Evolutionary conservation across 2,113 vertebrate genomes (phyloP), one percentile per base, ranked within the genome.

Genomic region (Syngnathoides biaculeatus): DNA sequence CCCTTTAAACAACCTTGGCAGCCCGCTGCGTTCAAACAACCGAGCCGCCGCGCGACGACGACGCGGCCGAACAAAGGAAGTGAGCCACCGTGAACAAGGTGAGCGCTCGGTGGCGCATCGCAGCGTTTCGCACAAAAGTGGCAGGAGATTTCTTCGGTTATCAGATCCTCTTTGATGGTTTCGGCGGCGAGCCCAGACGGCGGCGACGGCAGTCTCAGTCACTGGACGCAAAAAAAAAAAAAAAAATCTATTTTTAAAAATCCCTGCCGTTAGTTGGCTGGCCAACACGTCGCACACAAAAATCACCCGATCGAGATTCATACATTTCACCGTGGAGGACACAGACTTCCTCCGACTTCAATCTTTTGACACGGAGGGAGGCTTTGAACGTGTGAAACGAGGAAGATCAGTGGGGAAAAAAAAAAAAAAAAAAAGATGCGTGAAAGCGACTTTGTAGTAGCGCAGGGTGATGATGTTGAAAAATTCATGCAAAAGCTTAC

Each of bases 131-230:
- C 61, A 79, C 40, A 79, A 79, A 79, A 67, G 71, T 58, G 64
- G 68, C 27, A 8, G 63, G 15, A 27, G 69, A 67, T 61, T 78
- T 72, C 53, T 79, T 82, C 79, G 75, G 67, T 66, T 67, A 71
- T 83, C 75, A 79, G 75, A 82, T 81, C 57, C 62, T 73, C 72
- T 84, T 79, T 71, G 72, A 78, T 64, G 65, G 53, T 39, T 62
- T 70, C 68, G 20, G 48, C 1, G 1, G 2, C 1, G 30, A 35
- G 6, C 27, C 60, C 67, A 22, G 6, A 62, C n/a, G n/a, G n/a
- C 11, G 50, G 15, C 68, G 60, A 65, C 19, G 72, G 14, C 24
- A 24, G 62, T 43, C 73, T 67, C 0, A 2, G n/a, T 60, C 39
- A n/a, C 26, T 35, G 15, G 30, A 26, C 53, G 26, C 59, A 65